These are phyloP conservation scores for Equus quagga DNA, from an alignment of 2,113 vertebrate species.

Conservation along the genomic window DNA sequence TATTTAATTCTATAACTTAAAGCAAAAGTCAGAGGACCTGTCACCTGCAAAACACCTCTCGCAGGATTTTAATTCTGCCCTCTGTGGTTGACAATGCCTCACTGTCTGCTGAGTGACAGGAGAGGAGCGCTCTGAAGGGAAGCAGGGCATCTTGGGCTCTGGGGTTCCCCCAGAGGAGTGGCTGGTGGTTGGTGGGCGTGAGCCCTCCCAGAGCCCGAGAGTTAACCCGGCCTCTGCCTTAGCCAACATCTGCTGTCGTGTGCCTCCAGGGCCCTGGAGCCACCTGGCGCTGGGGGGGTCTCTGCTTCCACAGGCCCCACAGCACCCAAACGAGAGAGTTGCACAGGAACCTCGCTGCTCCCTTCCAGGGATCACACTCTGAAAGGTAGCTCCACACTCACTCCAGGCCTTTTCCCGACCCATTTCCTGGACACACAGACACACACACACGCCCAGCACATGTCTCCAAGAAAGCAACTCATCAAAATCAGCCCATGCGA, in stretches of 20 bases:
- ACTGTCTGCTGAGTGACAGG: not conserved
- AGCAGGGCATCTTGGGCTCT: not conserved
- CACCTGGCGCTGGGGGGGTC: not conserved
- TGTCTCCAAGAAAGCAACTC: not conserved
- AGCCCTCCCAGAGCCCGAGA: not conserved
- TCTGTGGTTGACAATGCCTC: accelerated
- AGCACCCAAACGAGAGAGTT: not conserved
- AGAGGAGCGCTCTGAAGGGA: not conserved
- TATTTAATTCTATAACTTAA: not conserved
- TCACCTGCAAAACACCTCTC: not conserved
- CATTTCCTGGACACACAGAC: not conserved
- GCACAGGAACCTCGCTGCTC: too few relatives aligned
- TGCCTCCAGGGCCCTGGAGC: not conserved
- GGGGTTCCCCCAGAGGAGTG: not conserved
- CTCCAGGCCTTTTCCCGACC: not conserved
- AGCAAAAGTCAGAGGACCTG: slow-evolving; percentile 26
- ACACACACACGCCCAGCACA: not conserved
- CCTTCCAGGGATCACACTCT: not conserved
- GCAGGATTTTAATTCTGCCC: not conserved
- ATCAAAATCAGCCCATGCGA: accelerated
- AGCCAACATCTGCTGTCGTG: not conserved
- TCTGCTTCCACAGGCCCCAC: too few relatives aligned
- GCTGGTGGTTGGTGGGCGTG: not conserved
- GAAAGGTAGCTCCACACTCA: not conserved
- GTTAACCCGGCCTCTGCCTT: not conserved